Base-by-base conservation (phyloP, 2,113 vertebrate species). In the Caracal caracal region DNA sequence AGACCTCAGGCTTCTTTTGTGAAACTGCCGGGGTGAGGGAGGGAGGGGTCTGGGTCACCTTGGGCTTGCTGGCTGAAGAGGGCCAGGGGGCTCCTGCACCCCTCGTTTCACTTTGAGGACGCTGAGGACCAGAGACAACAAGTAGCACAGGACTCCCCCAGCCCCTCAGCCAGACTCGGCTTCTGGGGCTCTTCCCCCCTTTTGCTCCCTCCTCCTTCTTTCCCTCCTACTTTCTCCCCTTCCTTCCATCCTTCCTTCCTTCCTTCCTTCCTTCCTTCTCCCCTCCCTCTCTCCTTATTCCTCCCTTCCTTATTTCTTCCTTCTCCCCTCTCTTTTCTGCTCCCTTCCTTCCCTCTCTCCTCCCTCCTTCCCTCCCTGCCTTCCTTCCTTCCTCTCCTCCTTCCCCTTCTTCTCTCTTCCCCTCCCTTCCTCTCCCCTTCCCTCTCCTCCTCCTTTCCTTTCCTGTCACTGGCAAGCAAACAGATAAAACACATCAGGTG, bases 31-130 rank as follows among this genome's bases (percentile, higher is more conserved):
- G 43, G 75, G n/a, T 2, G 22, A 22, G 53, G 68, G 35, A 43
- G 37, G 47, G 79, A 82, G 63, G 61, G 63, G 80, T 37, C 63
- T 26, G 10, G 97, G 97, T 98, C 97, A 98, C 97, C 98, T 97
- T 98, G 97, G 76, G 76, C 40, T 76, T 30, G 73, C 73, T 47
- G 73, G 40, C 26, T 75, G 73, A 47, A 75, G 73, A 33, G 37
- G 59, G 22, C 43, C 88, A 56, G 51, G 22, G 79, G 59, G 51
- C 8, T 28, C 49, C 17, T 71, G 40, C 11, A 56, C 7, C 10
- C 11, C 73, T 37, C 12, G 11, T 84, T 92, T 94, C 19, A 11
- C 70, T 59, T 76, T 70, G 92, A 81, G 53, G 86, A 51, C 33
- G 33, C 10, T 1, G 73, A 88, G 76, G 81, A 51, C 53, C 5